Base-by-base conservation (phyloP, 2,797 vertebrate species). In the Cebuella pygmaea region DNA sequence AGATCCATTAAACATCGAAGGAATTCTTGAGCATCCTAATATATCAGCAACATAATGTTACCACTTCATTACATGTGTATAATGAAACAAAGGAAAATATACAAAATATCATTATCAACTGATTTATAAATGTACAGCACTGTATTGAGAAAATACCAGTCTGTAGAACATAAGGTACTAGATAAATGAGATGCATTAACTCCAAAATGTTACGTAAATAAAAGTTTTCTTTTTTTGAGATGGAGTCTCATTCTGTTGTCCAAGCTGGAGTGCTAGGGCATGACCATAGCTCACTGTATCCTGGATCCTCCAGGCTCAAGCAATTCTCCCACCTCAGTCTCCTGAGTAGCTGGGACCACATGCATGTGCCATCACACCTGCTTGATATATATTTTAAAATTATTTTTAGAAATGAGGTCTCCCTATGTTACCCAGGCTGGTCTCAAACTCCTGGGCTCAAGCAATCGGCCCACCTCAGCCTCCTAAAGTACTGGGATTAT, bases 1-100 rank as follows among this genome's bases (percentile, higher is more conserved):
- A 99, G 99, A 98, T 99, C 99, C 99, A 99, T 99, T 84, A 99
- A 97, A 97, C 99, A 99, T 94, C 99, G 99, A 96, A 99, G 98
- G 98, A 99, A 99, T 98, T 99, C 99, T 98, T 99, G 99, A 59
- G 99, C 99, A 93, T 99, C 99, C 99, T 99, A 97, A 96, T 48
- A 84, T 17, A 94, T 44, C 84, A 96, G 81, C 48, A 96, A 92
- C 82, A 80, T 2, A 88, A 80, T 33, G 46, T 88, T 75, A 97
- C 5, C 5, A 48, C 44, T 91, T 80, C 44, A 91, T 88, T 78
- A 90, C 24, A 36, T 26, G 3, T 12, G 6, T 44, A 64, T 5
- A 4, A 4, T 67, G 55, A 87, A 89, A 95, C 55, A 33, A 52
- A 33, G 33, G 41, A 75, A 48, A 78, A 52, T 30, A 93, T 11